Evolutionary conservation across 2,797 vertebrate species (phyloP).

Genomic region (Karalla daura): DNA sequence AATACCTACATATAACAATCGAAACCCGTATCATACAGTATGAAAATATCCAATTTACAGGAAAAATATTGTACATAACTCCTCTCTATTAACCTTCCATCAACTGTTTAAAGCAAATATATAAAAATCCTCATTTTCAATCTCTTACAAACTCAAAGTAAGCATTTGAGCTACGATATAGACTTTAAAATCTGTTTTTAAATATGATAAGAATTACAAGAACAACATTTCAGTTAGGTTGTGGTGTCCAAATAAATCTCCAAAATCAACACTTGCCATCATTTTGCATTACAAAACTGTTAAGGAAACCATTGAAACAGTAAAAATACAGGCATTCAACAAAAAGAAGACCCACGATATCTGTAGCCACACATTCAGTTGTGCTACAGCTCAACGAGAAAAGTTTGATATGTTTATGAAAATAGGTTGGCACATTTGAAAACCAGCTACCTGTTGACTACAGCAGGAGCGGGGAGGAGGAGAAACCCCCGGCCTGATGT

Average conservation of each 20-base stretch:
- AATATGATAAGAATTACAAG: constrained; percentile 49
- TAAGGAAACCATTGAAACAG: constrained; percentile 54
- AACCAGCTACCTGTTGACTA: constrained; percentile 74
- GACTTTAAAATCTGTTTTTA: constrained; percentile 54
- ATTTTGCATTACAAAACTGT: constrained; percentile 66
- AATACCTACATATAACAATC: constrained; percentile 80
- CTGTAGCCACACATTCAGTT: constrained; percentile 61
- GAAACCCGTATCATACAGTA: constrained; percentile 85
- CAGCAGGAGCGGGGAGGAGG: constrained; percentile 47
- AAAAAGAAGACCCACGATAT: constrained; percentile 55
- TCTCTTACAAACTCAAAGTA: constrained; percentile 64
- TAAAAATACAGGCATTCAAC: constrained; percentile 73
- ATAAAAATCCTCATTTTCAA: constrained; percentile 76
- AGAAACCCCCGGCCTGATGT: constrained; percentile 51
- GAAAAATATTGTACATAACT: constrained; percentile 80
- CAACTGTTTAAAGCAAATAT: constrained; percentile 67
- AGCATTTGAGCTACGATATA: constrained; percentile 53
- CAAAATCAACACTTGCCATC: constrained; percentile 52
- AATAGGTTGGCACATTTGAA: constrained; percentile 83
- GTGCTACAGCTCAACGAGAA: constrained; percentile 75
- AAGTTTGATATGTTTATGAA: constrained; percentile 85
- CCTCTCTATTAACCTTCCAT: constrained; percentile 51
- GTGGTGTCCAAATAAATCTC: constrained; percentile 52
- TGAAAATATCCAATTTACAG: constrained; percentile 86
- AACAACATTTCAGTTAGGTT: constrained; percentile 37